Conservation (phyloP, 2,888 invertebrate genomes). For the Suillia variegata region DNA sequence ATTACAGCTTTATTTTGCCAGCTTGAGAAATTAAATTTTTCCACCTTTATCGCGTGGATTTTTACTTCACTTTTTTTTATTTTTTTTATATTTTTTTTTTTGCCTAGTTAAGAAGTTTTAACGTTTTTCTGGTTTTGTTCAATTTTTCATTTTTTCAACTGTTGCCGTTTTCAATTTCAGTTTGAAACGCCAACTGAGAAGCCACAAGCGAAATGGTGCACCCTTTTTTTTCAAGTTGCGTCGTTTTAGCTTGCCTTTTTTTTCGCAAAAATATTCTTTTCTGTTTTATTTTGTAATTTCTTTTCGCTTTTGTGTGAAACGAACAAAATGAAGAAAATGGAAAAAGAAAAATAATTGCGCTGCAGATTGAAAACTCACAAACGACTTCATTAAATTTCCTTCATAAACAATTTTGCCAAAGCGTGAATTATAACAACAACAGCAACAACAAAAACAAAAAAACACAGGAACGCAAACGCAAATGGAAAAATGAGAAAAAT, state of each 20-base stretch:
- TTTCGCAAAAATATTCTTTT: not conserved
- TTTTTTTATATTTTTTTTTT: slow-evolving; percentile 30
- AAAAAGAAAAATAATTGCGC: slow-evolving; percentile 10
- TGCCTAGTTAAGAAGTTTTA: slow-evolving; percentile 10
- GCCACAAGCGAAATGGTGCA: not conserved
- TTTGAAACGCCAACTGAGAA: not conserved
- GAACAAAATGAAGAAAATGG: too few species aligned
- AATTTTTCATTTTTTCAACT: not conserved
- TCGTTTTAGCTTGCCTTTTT: not conserved
- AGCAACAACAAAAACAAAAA: slow-evolving; percentile 2
- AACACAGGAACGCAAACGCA: not conserved
- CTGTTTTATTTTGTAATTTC: not conserved
- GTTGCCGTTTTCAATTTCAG: not conserved
- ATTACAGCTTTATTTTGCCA: slow-evolving; percentile 39
- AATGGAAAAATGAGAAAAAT: slow-evolving; percentile 23
- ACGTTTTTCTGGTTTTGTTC: not conserved
- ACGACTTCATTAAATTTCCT: slow-evolving; percentile 29
- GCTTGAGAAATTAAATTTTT: slow-evolving; percentile 52
- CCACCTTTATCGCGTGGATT: slow-evolving; percentile 21
- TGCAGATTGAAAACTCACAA: slow-evolving; percentile 20
- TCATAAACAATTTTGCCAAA: slow-evolving; percentile 19
- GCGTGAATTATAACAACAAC: slow-evolving; percentile 14
- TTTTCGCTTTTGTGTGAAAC: not conserved
- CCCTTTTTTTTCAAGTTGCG: too few species aligned
- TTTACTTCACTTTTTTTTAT: slow-evolving; percentile 26